A percentile compares a stretch with the other conserved stretches of the same genome.
Conservation (phyloP, 2,113 vertebrate species). For the Psittacula cyanocephala region DNA sequence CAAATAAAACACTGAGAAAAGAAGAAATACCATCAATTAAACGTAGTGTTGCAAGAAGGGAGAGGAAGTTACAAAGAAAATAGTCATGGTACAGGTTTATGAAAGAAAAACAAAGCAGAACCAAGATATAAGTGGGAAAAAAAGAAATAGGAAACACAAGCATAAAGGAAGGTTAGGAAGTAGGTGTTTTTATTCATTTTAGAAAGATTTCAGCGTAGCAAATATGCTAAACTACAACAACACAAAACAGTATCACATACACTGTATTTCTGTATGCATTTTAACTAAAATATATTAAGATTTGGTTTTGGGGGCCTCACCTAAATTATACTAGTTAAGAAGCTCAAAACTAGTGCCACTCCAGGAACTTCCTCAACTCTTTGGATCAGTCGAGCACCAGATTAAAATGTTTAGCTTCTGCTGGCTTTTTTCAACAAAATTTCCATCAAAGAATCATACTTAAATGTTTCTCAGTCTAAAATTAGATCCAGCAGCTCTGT, state of each 20-base stretch:
- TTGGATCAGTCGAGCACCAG: neutral
- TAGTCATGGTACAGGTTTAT: neutral
- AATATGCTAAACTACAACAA: neutral
- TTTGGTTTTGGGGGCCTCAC: neutral
- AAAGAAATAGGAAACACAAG: slow-evolving; percentile 47
- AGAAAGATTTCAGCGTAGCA: neutral
- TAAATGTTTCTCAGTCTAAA: neutral
- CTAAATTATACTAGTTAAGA: neutral
- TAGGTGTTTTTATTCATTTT: slow-evolving; percentile 36
- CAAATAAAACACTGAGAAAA: neutral
- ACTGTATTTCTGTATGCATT: neutral
- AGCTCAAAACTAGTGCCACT: neutral
- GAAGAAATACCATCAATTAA: neutral
- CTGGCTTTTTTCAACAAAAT: neutral
- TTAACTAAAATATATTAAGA: slow-evolving; percentile 3
- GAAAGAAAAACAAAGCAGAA: neutral
- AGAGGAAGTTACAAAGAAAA: neutral
- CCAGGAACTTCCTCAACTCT: neutral
- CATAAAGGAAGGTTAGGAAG: neutral
- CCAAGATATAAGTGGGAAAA: neutral
- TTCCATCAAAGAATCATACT: neutral
- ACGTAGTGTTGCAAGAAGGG: neutral
- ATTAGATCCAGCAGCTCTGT: neutral
- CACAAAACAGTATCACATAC: neutral
- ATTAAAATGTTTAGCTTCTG: neutral